phyloP scores from a whole-genome alignment of 1,140 invertebrate genomes.

The Lineus longissimus region DNA sequence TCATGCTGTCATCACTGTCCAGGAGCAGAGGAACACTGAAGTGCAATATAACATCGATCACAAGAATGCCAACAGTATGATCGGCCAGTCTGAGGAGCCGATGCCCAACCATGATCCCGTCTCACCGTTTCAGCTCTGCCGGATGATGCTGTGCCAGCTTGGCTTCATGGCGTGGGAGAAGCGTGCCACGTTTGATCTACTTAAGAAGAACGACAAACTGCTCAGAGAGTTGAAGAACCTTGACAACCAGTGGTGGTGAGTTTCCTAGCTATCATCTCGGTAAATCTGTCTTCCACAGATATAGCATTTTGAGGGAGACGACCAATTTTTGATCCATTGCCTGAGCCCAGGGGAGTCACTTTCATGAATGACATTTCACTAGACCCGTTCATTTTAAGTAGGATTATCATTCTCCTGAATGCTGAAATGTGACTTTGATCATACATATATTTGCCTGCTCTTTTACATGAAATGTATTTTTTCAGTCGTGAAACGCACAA shows the following conservation, averaged over 20 bases:
- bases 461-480: too few relatives aligned
- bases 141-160: constrained; percentile 82
- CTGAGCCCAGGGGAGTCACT: too few relatives aligned
- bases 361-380: too few relatives aligned
- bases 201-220: constrained; percentile 86
- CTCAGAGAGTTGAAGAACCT: constrained; percentile 87
- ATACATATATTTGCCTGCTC: too few relatives aligned
- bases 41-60: constrained; percentile 34
- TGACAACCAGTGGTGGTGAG: constrained; percentile 71
- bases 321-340: too few relatives aligned
- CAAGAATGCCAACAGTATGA: constrained; percentile 48
- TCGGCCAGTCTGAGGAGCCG: constrained; percentile 47
- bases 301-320: too few relatives aligned
- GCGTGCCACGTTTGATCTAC: constrained; percentile 70
- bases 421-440: too few relatives aligned
- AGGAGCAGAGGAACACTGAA: constrained; percentile 38
- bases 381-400: too few relatives aligned
- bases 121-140: constrained; percentile 65
- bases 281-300: background rate
- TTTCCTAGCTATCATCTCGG: constrained; percentile 5
- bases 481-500: constrained; percentile 92
- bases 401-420: too few relatives aligned
- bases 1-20: constrained; percentile 41
- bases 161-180: constrained; percentile 87
- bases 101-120: constrained; percentile 53